phyloP scores from a whole-genome alignment of 1,140 invertebrate species.

The Caligus rogercresseyi region DNA sequence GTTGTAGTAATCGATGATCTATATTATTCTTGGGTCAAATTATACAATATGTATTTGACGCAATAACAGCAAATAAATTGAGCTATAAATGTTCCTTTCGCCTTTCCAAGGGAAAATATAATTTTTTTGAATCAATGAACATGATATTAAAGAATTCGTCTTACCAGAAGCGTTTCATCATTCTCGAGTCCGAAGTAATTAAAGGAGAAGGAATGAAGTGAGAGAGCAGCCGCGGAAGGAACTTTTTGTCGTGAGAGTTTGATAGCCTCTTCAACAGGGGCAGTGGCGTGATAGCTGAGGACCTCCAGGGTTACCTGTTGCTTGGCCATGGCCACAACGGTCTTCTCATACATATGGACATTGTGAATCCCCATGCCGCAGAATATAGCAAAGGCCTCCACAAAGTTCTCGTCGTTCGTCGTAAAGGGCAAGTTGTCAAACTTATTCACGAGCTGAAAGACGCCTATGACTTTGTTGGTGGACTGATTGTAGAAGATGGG shows the following conservation, averaged over 20 bases:
- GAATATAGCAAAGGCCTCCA: constrained; percentile 91
- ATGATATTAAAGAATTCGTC: too few species aligned
- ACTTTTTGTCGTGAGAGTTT: constrained; percentile 32
- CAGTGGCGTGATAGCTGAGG: constrained; percentile 84
- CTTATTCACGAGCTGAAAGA: constrained; percentile 48
- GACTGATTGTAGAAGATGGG: constrained; percentile 66
- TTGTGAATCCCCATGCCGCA: constrained; percentile 95
- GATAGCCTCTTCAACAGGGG: constrained; percentile 66
- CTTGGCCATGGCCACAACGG: constrained; percentile 78
- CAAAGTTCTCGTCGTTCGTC: constrained; percentile 79
- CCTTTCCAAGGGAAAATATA: neutral
- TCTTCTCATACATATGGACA: constrained; percentile 89
- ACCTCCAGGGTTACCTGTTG: constrained; percentile 87
- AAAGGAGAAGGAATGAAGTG: constrained; percentile 65
- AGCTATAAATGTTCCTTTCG: too few species aligned
- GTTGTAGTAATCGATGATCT: neutral
- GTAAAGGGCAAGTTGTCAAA: constrained; percentile 69
- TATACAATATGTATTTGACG: neutral
- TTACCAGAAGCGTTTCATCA: constrained; percentile 58
- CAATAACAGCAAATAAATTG: too few species aligned
- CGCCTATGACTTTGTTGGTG: constrained; percentile 66
- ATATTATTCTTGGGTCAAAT: neutral
- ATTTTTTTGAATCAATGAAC: neutral
- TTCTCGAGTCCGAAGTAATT: constrained; percentile 68
- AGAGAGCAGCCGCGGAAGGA: constrained; percentile 44